A percentile compares a stretch with the other conserved stretches of the same genome.
Evolutionary conservation across 2,888 invertebrate genomes (phyloP).

Genomic region (Phytoseiulus persimilis): DNA sequence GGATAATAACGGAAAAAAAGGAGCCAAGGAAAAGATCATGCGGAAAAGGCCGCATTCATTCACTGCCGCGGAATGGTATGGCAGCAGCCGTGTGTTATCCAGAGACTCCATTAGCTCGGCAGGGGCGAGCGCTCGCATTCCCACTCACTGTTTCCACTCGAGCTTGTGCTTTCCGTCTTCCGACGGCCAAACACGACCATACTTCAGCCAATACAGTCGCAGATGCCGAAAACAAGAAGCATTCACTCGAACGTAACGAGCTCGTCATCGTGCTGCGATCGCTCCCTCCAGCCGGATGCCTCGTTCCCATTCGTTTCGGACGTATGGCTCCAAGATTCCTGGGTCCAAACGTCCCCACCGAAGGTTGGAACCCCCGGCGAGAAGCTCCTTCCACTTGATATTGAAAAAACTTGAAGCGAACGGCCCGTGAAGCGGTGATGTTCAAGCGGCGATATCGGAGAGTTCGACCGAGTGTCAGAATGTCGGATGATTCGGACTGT

Average conservation of each 20-base stretch:
- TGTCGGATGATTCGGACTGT: too few species aligned
- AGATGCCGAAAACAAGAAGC: background rate
- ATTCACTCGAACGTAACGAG: background rate
- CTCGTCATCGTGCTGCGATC: background rate
- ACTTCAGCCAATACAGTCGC: background rate
- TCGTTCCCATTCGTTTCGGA: too few species aligned
- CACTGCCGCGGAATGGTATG: background rate
- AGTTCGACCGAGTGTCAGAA: too few species aligned
- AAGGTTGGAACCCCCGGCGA: too few species aligned
- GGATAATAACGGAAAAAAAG: background rate
- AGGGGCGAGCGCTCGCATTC: background rate
- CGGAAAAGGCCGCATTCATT: background rate
- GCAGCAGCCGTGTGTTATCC: background rate
- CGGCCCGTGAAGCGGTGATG: too few species aligned
- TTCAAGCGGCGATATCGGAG: too few species aligned
- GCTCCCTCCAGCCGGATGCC: too few species aligned
- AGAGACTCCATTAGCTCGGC: background rate
- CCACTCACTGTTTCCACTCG: background rate
- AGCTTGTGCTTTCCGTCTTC: background rate
- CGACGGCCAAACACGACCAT: background rate
- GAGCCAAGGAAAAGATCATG: background rate
- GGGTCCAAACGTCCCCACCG: too few species aligned
- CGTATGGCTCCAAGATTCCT: too few species aligned
- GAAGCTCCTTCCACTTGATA: too few species aligned
- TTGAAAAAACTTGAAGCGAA: too few species aligned